Evolutionary conservation across 2,113 vertebrate genomes (phyloP).

Genomic region (Haliaeetus leucogaster): DNA sequence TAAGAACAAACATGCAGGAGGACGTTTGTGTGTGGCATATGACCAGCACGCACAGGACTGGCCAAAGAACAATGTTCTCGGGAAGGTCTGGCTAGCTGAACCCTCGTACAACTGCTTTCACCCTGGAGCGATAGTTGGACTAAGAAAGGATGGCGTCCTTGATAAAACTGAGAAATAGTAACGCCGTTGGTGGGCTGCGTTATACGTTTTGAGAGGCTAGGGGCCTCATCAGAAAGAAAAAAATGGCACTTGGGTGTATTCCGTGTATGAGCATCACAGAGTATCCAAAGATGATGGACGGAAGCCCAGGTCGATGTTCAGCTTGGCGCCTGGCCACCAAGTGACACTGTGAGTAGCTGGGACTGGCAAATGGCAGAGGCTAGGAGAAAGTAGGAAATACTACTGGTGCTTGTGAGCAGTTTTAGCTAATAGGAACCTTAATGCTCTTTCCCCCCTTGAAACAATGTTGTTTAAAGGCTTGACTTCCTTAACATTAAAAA

Average conservation of each 20-base stretch:
- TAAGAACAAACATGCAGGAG: not conserved
- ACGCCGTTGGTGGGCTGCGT: fast-evolving
- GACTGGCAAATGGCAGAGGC: not conserved
- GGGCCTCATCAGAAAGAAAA: not conserved
- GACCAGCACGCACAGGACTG: not conserved
- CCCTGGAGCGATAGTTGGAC: not conserved
- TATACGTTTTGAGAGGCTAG: not conserved
- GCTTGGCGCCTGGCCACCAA: not conserved
- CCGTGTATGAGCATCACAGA: not conserved
- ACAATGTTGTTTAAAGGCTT: not conserved
- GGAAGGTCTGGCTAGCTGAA: not conserved
- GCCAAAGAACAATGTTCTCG: not conserved
- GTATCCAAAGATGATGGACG: not conserved
- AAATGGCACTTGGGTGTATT: not conserved
- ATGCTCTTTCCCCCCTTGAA: not conserved
- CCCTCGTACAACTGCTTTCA: not conserved
- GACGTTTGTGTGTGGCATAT: fast-evolving
- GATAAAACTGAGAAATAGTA: not conserved
- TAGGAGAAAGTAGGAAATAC: not conserved
- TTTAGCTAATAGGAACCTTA: not conserved
- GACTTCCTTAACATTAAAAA: not conserved
- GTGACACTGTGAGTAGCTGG: not conserved
- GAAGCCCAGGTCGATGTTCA: not conserved
- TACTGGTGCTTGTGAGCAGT: not conserved
- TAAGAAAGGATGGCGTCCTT: not conserved